Base-by-base conservation (phyloP, 2,888 invertebrate species). In the Magallana nippona region DNA sequence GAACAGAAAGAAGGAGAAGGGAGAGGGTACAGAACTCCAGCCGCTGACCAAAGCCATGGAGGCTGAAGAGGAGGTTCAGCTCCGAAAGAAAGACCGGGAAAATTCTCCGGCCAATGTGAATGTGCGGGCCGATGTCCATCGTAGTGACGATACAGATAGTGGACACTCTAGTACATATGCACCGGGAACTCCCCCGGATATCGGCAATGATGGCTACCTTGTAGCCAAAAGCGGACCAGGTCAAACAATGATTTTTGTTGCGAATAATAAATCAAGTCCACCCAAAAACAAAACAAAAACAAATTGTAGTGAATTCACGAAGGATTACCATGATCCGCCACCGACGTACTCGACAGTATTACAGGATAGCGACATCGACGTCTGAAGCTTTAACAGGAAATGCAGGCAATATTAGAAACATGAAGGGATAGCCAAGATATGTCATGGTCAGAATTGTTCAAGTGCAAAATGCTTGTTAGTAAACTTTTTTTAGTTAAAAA, bases 111-210 rank as follows among this genome's bases (percentile, higher is more conserved):
- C 81, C 15, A 86, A 90, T 85, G 85, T 90, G 44, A 88, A 87
- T 57, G 91, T 90, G 0, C 86, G 86, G 57, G 92, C 89, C 0
- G 91, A 92, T 60, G 90, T 92, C 55, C 91, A 92, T 82, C 85
- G 90, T 19, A 89, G 89, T 27, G 91, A 92, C 11, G 90, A 91
- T 82, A 91, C 89, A 44, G 92, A 91, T 88, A 92, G 92, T 86
- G 92, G 92, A 84, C 91, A 91, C 83, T 91, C 91, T 84, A 91
- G 91, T 86, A 92, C 91, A 81, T 92, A 90, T 83, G 91, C 90
- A n/a, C 91, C 91, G 0, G 91, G 91, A 10, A 90, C 90, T 71
- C 91, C 91, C 0, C 89, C 89, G 56, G 89, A 89, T 81, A 83
- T 88, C 10, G 91, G 91, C 80, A 90, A 91, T 85, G 90, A 91